These are phyloP conservation scores for Tetraodon nigroviridis DNA, from an alignment of 2,113 vertebrate species.

Conservation along the genomic window DNA sequence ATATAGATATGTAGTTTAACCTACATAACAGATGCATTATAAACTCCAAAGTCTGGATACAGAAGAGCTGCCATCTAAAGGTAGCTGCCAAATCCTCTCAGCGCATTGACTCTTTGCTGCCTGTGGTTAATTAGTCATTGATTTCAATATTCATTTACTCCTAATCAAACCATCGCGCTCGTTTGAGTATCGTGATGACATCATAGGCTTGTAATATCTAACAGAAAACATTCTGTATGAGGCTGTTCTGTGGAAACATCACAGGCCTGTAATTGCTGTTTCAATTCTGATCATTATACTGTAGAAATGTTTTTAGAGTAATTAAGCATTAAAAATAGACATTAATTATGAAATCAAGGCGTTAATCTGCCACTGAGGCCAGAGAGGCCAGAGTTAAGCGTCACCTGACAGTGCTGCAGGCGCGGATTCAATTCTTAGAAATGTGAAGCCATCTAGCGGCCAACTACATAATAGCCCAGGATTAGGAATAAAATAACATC, in stretches of 20 bases:
- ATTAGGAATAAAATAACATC: no score
- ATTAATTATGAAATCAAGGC: no score
- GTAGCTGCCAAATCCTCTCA: constrained; percentile 16
- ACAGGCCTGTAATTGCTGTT: background rate
- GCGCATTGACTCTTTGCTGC: constrained; percentile 24
- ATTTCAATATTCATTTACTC: constrained; percentile 18
- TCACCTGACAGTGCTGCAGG: constrained; percentile 16
- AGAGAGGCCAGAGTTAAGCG: background rate
- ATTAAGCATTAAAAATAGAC: no score
- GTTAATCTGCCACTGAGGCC: no score
- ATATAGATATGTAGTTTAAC: no score
- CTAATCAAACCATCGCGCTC: constrained; percentile 19
- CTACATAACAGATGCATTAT: background rate
- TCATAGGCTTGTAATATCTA: constrained; percentile 14
- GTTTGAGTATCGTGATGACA: constrained; percentile 26
- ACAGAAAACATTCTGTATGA: no score
- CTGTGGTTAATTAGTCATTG: constrained; percentile 35
- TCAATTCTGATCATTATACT: no score
- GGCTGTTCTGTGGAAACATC: constrained; percentile 34
- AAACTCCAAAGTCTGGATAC: constrained; percentile 1
- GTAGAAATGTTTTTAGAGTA: no score
- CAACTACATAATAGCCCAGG: constrained; percentile 14
- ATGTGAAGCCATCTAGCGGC: constrained; percentile 63
- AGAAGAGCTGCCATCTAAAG: constrained; percentile 41
- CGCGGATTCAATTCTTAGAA: constrained; percentile 15